Conservation (phyloP, 2,113 vertebrate genomes). For the Jacana jacana region DNA sequence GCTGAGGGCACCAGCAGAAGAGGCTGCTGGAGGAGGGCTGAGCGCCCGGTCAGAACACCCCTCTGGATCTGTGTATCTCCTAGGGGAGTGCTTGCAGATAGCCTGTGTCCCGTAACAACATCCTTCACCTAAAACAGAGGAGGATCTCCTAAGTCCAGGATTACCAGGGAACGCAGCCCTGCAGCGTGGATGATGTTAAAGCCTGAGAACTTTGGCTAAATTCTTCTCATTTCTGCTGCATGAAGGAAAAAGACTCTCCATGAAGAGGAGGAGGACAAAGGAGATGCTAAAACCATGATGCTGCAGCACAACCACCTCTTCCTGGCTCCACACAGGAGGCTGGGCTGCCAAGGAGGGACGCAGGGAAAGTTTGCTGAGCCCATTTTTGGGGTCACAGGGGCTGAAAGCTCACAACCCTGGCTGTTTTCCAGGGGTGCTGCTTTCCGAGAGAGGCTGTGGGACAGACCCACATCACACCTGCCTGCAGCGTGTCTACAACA, state of each 20-base stretch:
- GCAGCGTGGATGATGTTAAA: not conserved
- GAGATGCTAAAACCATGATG: not conserved
- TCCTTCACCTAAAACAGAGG: not conserved
- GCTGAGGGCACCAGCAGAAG: not conserved
- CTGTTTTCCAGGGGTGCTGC: not conserved
- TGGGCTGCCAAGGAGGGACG: not conserved
- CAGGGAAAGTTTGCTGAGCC: accelerated
- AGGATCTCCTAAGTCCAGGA: not conserved
- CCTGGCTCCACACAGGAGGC: not conserved
- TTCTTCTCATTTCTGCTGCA: not conserved
- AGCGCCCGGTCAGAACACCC: accelerated
- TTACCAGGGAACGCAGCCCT: not conserved
- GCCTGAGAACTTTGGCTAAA: not conserved
- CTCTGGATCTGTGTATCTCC: not conserved
- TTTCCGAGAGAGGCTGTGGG: not conserved
- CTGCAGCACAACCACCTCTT: not conserved
- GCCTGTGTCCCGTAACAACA: accelerated
- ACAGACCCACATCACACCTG: not conserved
- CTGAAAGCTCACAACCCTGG: not conserved
- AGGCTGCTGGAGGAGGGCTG: not conserved
- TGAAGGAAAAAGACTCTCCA: not conserved
- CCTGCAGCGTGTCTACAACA: not conserved
- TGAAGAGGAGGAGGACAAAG: not conserved
- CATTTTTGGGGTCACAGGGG: not conserved
- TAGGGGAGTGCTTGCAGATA: not conserved